A percentile compares a stretch with the other conserved stretches of the same genome.
phyloP scores from a whole-genome alignment of 2,797 vertebrate genomes.

The Scleropages formosus region DNA sequence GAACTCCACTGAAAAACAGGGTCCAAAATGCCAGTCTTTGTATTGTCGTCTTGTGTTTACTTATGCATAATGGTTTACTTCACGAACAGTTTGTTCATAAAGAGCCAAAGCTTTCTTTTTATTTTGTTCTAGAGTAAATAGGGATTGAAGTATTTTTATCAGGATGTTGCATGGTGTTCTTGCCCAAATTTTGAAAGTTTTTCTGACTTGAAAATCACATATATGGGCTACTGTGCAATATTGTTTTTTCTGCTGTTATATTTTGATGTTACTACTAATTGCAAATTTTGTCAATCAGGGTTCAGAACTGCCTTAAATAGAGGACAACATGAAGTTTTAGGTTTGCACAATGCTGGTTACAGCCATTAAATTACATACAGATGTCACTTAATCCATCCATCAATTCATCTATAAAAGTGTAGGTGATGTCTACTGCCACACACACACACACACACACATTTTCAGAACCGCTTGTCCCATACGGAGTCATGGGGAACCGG shows the following conservation, averaged over 20 bases:
- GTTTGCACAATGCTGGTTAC: not conserved
- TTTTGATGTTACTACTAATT: conserved; percentile 12
- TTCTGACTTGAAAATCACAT: not conserved
- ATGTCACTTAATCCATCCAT: not conserved
- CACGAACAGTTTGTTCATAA: not conserved
- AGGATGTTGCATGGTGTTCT: not conserved
- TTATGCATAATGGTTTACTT: not conserved
- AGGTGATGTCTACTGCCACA: not conserved
- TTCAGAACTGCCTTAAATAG: not conserved
- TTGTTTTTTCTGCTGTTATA: not conserved
- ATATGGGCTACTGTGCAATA: conserved; percentile 24
- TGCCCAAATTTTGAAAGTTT: not conserved
- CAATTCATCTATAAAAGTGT: not conserved
- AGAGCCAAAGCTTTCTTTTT: not conserved
- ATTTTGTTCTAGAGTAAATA: not conserved
- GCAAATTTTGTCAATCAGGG: not conserved
- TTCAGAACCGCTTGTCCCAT: too few species aligned
- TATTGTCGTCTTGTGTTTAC: conserved; percentile 12
- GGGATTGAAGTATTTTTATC: not conserved
- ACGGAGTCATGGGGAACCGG: too few species aligned
- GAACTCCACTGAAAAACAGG: not conserved
- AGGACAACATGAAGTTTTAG: not conserved
- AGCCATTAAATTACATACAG: not conserved
- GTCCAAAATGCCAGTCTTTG: not conserved
- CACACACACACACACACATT: too few species aligned